A percentile compares a stretch with the other conserved stretches of the same genome.
Conservation (phyloP, 2,888 invertebrate genomes). For the Bugulina stolonifera region DNA sequence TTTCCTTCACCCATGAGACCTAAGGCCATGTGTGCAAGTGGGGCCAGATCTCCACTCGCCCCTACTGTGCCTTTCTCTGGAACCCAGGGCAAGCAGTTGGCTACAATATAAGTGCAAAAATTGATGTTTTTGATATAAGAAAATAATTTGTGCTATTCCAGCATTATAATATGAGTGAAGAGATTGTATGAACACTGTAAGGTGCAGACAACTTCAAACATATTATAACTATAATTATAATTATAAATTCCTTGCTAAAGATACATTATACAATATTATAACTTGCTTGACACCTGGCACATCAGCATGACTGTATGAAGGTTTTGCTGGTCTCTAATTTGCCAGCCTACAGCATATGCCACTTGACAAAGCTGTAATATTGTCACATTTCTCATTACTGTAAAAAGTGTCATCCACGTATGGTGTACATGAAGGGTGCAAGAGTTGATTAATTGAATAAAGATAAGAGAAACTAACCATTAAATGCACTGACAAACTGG, state of each 20-base stretch:
- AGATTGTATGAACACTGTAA: neutral
- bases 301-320: no score
- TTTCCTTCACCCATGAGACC: conserved; percentile 65
- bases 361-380: no score
- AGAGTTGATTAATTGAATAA: neutral
- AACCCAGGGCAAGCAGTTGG: conserved; percentile 62
- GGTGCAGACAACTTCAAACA: no score
- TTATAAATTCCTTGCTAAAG: no score
- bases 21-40: conserved; percentile 62
- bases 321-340: no score
- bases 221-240: no score
- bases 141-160: neutral
- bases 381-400: no score
- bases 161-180: neutral
- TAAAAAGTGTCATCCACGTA: no score
- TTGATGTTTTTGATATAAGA: no score
- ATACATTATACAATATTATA: no score
- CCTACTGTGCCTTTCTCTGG: conserved; percentile 67
- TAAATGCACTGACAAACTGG: conserved; percentile 62
- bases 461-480: conserved; percentile 55
- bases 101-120: conserved; percentile 51
- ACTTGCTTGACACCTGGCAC: no score
- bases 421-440: neutral
- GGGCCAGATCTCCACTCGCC: conserved; percentile 64
- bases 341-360: no score